Base-by-base conservation (phyloP, 2,797 vertebrate genomes). In the Leucoraja ocellata region DNA sequence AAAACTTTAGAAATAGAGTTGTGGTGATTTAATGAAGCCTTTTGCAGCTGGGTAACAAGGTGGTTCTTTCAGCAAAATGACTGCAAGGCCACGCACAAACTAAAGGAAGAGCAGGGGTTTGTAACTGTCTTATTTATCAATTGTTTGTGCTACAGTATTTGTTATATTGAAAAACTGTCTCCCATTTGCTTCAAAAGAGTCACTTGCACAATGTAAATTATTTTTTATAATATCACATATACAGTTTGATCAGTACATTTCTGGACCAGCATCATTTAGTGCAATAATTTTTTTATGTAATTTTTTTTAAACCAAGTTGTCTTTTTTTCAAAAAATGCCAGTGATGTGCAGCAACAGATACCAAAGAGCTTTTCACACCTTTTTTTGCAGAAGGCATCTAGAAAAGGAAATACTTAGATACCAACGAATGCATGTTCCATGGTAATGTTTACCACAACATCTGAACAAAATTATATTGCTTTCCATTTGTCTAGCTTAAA, bases 371-470 rank as follows among this genome's bases (percentile, higher is more conserved):
- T 88, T 88, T 88, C 84, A 88, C 84, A 88, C 84, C 84, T 88
- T 88, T 79, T 73, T 88, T 88, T 88, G 84, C 84, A 88, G 63
- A 68, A 65, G 61, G 84, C 84, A 68, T 32, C n/a, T 63, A 68
- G 61, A 88, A 88, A 46, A 88, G 84, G 84, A 88, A 88, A 88
- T 88, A 63, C 25, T 68, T 63, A 36, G 61, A 21, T 63, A n/a
- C 13, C n/a, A 88, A 68, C 68, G 61, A 63, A 88, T 68, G 84
- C 36, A n/a, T 68, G 84, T 88, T 88, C 84, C 84, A 88, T 68
- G 14, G 28, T 88, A 68, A 36, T 18, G 32, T 65, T 68, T 88
- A 68, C 84, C 84, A 68, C 84, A 68, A n/a, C 4, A 1, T 36
- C 16, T 68, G 63, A 63, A 36, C 65, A 88, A 18, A 88, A 36